A percentile compares a stretch with the other conserved stretches of the same genome.
phyloP scores from a whole-genome alignment of 2,888 invertebrate species.

The Eristalis pertinax region DNA sequence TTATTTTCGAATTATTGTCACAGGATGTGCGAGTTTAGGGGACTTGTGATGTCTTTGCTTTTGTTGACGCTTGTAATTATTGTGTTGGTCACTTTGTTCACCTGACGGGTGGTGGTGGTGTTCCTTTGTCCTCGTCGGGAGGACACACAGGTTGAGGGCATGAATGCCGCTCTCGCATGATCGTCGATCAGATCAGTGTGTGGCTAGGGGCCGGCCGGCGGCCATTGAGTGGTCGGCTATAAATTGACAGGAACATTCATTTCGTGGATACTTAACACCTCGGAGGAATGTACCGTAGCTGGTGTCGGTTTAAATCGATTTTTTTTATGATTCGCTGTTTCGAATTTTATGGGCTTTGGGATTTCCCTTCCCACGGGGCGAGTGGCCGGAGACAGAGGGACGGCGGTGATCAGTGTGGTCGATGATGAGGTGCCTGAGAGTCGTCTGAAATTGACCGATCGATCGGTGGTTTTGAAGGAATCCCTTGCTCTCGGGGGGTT shows the following conservation, averaged over 20 bases:
- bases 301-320: background rate
- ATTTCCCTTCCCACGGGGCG: background rate
- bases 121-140: conserved; percentile 3
- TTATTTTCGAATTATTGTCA: conserved; percentile 69
- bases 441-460: background rate
- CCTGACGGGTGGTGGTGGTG: conserved; percentile 33
- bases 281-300: background rate
- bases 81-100: conserved; percentile 62
- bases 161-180: background rate
- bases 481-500: too few relatives aligned
- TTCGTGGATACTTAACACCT: conserved; percentile 15
- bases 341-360: background rate
- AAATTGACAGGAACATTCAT: conserved; percentile 30
- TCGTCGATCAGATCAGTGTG: background rate
- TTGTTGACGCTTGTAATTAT: conserved; percentile 67
- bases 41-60: conserved; percentile 64
- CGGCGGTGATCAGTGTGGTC: background rate
- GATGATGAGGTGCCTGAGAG: background rate
- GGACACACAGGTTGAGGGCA: conserved; percentile 53
- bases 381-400: background rate
- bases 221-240: conserved; percentile 17
- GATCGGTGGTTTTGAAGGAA: too few relatives aligned
- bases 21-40: conserved; percentile 65
- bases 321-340: conserved; percentile 8
- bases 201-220: background rate